phyloP scores from a whole-genome alignment of 2,797 vertebrate species.

The Heterohyrax brucei region DNA sequence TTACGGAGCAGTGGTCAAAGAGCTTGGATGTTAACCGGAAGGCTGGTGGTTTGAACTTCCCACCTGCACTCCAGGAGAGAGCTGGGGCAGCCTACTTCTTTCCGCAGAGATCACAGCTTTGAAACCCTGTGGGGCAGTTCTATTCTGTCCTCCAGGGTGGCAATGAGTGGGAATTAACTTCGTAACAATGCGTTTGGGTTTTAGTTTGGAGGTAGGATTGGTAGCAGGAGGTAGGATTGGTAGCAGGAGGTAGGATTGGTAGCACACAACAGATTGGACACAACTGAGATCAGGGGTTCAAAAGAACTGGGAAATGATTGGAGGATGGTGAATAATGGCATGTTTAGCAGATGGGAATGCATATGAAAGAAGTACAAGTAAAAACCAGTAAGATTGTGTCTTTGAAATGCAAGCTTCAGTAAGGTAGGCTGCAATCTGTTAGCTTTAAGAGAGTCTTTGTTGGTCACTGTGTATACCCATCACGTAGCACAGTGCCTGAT shows the following conservation, averaged over 20 bases:
- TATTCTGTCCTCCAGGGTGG: no score
- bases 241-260: not conserved
- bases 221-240: no score
- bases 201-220: not conserved
- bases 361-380: not conserved
- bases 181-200: no score
- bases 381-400: not conserved
- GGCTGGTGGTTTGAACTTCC: no score
- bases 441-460: not conserved
- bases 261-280: not conserved
- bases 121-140: no score
- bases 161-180: no score
- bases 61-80: no score
- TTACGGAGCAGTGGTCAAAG: no score
- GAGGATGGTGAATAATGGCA: not conserved
- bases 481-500: not conserved
- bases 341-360: rapidly evolving
- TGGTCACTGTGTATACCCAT: not conserved
- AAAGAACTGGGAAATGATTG: not conserved
- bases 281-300: not conserved
- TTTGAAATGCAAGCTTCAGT: not conserved
- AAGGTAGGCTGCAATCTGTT: not conserved
- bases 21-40: no score
- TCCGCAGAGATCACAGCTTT: no score
- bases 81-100: no score